Percentiles rank a stretch among this genome's conserved stretches.
Conservation (phyloP, 2,113 vertebrate species). For the Spizaetus ornatus region DNA sequence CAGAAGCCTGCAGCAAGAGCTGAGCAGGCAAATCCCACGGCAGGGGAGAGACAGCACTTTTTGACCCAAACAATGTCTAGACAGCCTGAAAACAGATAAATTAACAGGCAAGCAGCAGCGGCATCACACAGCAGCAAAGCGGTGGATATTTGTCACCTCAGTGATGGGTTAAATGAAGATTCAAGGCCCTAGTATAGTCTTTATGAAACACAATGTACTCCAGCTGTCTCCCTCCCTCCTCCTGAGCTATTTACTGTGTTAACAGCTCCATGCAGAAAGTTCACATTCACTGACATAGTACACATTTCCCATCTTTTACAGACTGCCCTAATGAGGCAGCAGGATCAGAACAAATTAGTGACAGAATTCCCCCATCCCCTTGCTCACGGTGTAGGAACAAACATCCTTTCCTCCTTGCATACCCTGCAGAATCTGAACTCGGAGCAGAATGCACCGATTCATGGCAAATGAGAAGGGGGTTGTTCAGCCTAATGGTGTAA, state of each 20-base stretch:
- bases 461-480: not conserved
- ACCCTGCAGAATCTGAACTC: not conserved
- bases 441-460: not conserved
- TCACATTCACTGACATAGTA: slow-evolving; percentile 4
- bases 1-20: slow-evolving; percentile 54
- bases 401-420: not conserved
- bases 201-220: slow-evolving; percentile 55
- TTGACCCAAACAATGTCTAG: slow-evolving; percentile 76
- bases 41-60: slow-evolving; percentile 59
- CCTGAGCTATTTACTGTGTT: slow-evolving; percentile 48
- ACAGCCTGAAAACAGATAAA: slow-evolving; percentile 77
- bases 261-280: slow-evolving; percentile 47
- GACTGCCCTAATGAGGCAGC: slow-evolving; percentile 57
- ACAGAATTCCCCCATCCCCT: slow-evolving; percentile 21
- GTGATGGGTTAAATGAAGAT: slow-evolving; percentile 64
- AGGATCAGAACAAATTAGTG: slow-evolving; percentile 67
- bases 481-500: not conserved
- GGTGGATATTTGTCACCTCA: slow-evolving; percentile 64
- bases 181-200: slow-evolving; percentile 40
- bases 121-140: slow-evolving; percentile 63
- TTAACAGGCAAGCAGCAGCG: slow-evolving; percentile 65
- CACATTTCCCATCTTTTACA: slow-evolving; percentile 10
- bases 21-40: slow-evolving; percentile 58
- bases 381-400: not conserved
- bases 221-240: slow-evolving; percentile 34